phyloP scores from a whole-genome alignment of 1,140 invertebrate genomes.

The Lasaia peninsularis region DNA sequence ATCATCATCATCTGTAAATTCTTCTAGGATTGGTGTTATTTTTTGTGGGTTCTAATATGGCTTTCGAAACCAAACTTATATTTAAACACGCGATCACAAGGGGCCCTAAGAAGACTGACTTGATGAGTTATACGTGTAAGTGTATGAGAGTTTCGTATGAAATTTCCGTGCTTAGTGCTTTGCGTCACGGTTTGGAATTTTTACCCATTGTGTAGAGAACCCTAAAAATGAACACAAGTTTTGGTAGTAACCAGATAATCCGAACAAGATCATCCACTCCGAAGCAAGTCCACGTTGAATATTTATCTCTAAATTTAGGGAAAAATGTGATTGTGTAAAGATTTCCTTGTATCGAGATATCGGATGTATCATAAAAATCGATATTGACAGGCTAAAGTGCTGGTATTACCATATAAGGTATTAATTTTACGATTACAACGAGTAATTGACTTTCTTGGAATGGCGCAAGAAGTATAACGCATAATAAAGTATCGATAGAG shows the following conservation, averaged over 20 bases:
- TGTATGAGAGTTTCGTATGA: too few species aligned
- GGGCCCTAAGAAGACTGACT: too few species aligned
- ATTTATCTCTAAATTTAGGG: constrained; percentile 28
- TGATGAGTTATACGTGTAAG: too few species aligned
- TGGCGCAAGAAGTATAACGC: constrained; percentile 58
- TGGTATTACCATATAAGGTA: constrained; percentile 56
- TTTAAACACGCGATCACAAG: too few species aligned
- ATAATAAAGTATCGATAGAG: constrained; percentile 50
- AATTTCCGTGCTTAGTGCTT: too few species aligned
- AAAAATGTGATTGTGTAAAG: constrained; percentile 23
- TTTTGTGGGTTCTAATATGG: too few species aligned
- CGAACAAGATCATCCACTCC: constrained; percentile 21
- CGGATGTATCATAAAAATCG: constrained; percentile 61
- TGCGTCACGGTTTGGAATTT: too few species aligned
- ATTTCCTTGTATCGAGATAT: constrained; percentile 40
- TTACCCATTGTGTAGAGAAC: too few species aligned
- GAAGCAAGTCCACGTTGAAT: constrained; percentile 18
- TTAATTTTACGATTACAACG: constrained; percentile 62
- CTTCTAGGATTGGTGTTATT: too few species aligned
- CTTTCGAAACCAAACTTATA: too few species aligned
- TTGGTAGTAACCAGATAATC: not conserved
- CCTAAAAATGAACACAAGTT: not conserved
- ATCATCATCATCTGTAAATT: too few species aligned
- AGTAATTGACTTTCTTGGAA: constrained; percentile 68
- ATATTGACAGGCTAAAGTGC: constrained; percentile 53